phyloP scores from a whole-genome alignment of 2,113 vertebrate genomes.

The Sapajus apella region DNA sequence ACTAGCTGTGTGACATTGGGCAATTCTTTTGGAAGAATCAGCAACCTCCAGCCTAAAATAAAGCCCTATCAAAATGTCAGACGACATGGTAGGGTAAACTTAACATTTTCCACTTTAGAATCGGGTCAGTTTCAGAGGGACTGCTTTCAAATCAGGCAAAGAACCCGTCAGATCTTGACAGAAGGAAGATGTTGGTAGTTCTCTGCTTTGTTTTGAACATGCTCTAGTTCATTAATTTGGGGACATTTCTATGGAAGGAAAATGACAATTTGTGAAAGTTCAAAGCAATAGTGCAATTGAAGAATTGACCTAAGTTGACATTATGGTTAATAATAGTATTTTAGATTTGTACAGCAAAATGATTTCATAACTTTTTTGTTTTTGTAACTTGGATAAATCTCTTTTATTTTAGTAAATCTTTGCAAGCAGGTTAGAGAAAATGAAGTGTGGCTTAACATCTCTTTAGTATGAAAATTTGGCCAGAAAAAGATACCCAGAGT shows the following conservation, averaged over 20 bases:
- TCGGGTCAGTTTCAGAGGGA: background rate
- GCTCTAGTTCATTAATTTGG: background rate
- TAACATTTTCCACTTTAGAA: background rate
- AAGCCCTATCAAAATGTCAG: background rate
- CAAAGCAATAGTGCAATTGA: background rate
- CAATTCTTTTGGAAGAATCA: constrained; percentile 21
- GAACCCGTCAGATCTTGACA: background rate
- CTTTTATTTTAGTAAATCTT: constrained; percentile 56
- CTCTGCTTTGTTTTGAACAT: background rate
- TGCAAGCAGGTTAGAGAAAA: background rate
- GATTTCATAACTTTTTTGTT: background rate
- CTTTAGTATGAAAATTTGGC: constrained; percentile 30
- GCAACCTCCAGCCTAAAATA: background rate
- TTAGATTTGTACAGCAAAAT: background rate
- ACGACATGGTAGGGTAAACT: background rate
- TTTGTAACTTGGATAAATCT: constrained; percentile 24
- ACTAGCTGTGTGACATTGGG: background rate
- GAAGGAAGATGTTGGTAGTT: background rate
- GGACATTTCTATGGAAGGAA: background rate
- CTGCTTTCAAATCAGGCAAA: background rate
- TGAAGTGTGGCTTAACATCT: background rate
- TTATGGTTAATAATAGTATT: background rate
- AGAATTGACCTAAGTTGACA: background rate
- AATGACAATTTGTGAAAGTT: background rate
- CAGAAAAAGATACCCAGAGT: constrained; percentile 37